These are phyloP conservation scores for Nephotettix cincticeps DNA, from an alignment of 1,140 invertebrate genomes.

Conservation along the genomic window DNA sequence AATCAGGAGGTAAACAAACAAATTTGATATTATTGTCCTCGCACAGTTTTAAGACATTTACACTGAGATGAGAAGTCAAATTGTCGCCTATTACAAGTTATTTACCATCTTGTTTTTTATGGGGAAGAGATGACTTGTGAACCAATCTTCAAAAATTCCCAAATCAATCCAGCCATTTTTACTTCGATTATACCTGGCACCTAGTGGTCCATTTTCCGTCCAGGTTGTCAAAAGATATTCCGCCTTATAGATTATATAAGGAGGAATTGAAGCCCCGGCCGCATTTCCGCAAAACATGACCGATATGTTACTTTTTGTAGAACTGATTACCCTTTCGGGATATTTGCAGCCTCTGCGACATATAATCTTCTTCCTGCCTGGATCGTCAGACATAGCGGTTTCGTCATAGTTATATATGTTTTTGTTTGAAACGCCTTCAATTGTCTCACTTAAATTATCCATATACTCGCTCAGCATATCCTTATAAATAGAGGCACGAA, in stretches of 20 bases:
- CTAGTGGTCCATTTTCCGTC: slow-evolving; percentile 42
- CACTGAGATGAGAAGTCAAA: slow-evolving; percentile 44
- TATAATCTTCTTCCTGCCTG: slow-evolving; percentile 39
- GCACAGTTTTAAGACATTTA: slow-evolving; percentile 42
- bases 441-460: slow-evolving; percentile 38
- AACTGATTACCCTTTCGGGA: slow-evolving; percentile 30
- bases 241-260: slow-evolving; percentile 48
- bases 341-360: slow-evolving; percentile 29
- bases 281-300: slow-evolving; percentile 36
- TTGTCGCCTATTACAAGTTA: slow-evolving; percentile 47
- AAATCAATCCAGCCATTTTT: slow-evolving; percentile 45
- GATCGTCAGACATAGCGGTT: slow-evolving; percentile 48
- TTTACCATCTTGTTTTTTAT: slow-evolving; percentile 38
- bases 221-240: slow-evolving; percentile 45
- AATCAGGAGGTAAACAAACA: slow-evolving; percentile 46
- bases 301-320: slow-evolving; percentile 31
- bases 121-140: slow-evolving; percentile 37
- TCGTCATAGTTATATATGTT: slow-evolving; percentile 50
- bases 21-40: slow-evolving; percentile 45
- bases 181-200: slow-evolving; percentile 40
- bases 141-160: slow-evolving; percentile 40
- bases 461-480: slow-evolving; percentile 39
- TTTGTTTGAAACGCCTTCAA: slow-evolving; percentile 42
- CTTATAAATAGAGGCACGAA: slow-evolving; percentile 32
- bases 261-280: slow-evolving; percentile 38